phyloP scores from a whole-genome alignment of 2,888 invertebrate genomes.

The Lymantria dispar region DNA sequence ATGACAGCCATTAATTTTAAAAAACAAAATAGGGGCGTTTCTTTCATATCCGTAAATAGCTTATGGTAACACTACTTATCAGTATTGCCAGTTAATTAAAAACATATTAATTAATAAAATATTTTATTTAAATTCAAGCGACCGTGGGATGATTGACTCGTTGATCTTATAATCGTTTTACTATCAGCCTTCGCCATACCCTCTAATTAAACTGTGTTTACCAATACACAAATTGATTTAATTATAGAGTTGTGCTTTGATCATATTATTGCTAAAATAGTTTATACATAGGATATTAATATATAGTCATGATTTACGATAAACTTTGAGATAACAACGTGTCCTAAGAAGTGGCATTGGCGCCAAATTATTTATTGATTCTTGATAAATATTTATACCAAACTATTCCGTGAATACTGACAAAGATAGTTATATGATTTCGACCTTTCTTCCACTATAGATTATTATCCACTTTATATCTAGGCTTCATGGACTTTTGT shows the following conservation, averaged over 20 bases:
- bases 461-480: not conserved
- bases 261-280: constrained; percentile 15
- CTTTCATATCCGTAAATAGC: not conserved
- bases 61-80: not conserved
- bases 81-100: constrained; percentile 1
- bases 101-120: not conserved
- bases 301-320: constrained; percentile 18
- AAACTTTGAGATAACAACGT: constrained; percentile 9
- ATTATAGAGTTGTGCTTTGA: constrained; percentile 21
- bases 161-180: constrained; percentile 1
- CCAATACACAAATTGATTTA: constrained; percentile 22
- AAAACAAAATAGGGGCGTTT: not conserved
- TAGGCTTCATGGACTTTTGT: not conserved
- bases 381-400: constrained; percentile 1
- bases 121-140: not conserved
- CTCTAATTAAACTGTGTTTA: constrained; percentile 18
- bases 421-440: not conserved
- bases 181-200: constrained; percentile 16
- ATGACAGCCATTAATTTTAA: not conserved
- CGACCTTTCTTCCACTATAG: constrained; percentile 1
- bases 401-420: not conserved
- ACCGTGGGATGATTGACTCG: not conserved
- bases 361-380: constrained; percentile 13
- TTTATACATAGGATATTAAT: constrained; percentile 19
- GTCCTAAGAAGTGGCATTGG: constrained; percentile 11